Evolutionary conservation across 1,140 invertebrate species (phyloP).

Genomic region (Tetramorium simillimum): DNA sequence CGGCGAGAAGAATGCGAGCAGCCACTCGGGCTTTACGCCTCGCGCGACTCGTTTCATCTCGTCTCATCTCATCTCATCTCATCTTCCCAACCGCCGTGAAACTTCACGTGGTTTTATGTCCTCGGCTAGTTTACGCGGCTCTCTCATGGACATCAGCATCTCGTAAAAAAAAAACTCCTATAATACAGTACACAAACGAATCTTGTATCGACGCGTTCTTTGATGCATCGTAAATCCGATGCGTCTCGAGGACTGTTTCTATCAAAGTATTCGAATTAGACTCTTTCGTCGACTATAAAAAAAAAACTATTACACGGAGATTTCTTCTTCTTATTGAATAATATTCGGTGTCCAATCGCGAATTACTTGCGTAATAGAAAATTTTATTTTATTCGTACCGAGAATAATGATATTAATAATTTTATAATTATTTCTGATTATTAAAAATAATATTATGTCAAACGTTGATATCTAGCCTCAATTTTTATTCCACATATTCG

Average conservation of each 20-base stretch:
- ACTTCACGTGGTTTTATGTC: slow-evolving; percentile 5
- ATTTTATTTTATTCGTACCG: neutral
- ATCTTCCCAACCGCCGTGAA: neutral
- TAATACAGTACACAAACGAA: slow-evolving; percentile 25
- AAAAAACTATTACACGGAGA: neutral
- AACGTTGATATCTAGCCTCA: neutral
- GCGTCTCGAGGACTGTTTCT: neutral
- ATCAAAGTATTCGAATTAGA: neutral
- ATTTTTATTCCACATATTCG: neutral
- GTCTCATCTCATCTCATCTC: slow-evolving; percentile 24
- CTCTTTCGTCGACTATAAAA: neutral
- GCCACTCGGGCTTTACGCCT: slow-evolving; percentile 39
- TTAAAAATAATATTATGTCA: neutral
- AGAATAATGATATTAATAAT: neutral
- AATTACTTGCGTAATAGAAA: neutral
- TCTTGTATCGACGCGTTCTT: slow-evolving; percentile 14
- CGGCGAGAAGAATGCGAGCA: slow-evolving; percentile 44
- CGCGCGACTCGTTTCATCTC: slow-evolving; percentile 45
- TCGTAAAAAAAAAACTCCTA: slow-evolving; percentile 34
- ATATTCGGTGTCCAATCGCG: neutral
- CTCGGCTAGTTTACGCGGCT: slow-evolving; percentile 11
- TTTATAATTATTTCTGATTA: neutral
- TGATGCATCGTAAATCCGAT: slow-evolving; percentile 13
- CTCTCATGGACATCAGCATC: slow-evolving; percentile 20
- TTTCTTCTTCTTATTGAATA: neutral